Conservation (phyloP, 2,113 vertebrate genomes). For the Asarcornis scutulata region DNA sequence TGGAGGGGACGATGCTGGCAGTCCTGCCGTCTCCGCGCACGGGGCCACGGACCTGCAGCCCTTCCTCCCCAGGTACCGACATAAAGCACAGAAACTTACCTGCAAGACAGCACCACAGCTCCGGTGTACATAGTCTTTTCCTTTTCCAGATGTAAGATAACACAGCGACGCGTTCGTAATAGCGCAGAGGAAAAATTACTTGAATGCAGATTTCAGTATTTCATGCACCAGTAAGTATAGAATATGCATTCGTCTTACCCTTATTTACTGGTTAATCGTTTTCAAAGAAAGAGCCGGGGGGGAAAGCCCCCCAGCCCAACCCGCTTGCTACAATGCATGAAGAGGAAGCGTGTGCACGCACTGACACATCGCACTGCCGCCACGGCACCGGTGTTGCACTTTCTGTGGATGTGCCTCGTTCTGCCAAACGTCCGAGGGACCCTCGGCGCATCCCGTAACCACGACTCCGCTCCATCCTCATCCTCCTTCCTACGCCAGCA, state of each 20-base stretch:
- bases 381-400: constrained; percentile 70
- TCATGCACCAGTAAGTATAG: constrained; percentile 49
- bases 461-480: constrained; percentile 72
- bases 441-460: constrained; percentile 66
- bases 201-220: constrained; percentile 71
- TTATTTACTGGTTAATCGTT: constrained; percentile 51
- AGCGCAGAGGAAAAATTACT: constrained; percentile 58
- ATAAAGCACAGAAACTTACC: constrained; percentile 75
- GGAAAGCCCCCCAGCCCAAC: not conserved
- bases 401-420: constrained; percentile 68
- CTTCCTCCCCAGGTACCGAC: constrained; percentile 64
- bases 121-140: constrained; percentile 62
- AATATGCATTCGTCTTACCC: constrained; percentile 25
- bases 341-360: constrained; percentile 70
- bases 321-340: constrained; percentile 74
- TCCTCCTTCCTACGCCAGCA: constrained; percentile 84
- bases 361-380: constrained; percentile 64
- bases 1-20: constrained; percentile 59
- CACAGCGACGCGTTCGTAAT: constrained; percentile 34
- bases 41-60: not conserved
- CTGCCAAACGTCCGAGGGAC: constrained; percentile 70
- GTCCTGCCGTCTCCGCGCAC: not conserved
- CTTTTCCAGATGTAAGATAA: constrained; percentile 50
- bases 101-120: constrained; percentile 31
- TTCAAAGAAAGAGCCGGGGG: constrained; percentile 28